Conservation (phyloP, 2,113 vertebrate species). For the Pelobates fuscus region DNA sequence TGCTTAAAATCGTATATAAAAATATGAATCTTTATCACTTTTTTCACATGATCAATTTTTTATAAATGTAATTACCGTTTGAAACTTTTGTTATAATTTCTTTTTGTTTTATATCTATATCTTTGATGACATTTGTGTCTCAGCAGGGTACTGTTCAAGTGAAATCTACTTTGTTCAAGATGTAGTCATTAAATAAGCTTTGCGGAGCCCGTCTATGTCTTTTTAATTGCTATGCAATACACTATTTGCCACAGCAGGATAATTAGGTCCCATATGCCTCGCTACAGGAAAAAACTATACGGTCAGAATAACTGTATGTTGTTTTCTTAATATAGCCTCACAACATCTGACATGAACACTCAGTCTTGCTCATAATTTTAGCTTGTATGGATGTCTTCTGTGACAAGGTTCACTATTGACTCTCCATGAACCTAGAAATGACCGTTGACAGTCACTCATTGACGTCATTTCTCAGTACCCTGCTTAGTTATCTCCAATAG, state of each 20-base stretch:
- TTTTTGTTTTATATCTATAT: no score
- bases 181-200: constrained; percentile 26
- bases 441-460: neutral
- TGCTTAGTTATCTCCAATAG: no score
- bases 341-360: neutral
- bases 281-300: constrained; percentile 2
- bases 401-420: neutral
- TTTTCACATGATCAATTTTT: no score
- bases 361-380: neutral
- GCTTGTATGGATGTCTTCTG: neutral
- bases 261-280: constrained; percentile 38
- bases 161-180: neutral
- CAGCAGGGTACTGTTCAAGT: neutral
- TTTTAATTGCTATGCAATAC: constrained; percentile 18
- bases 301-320: neutral
- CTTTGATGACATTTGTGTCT: neutral
- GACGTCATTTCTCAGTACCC: neutral
- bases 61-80: neutral
- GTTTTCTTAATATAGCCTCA: no score
- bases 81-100: neutral
- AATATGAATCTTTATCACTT: no score
- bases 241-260: constrained; percentile 22
- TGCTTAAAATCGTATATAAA: no score
- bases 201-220: neutral
- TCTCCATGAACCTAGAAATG: neutral